phyloP scores from a whole-genome alignment of 2,797 vertebrate genomes.

The Poeciliopsis paucimaculata region DNA sequence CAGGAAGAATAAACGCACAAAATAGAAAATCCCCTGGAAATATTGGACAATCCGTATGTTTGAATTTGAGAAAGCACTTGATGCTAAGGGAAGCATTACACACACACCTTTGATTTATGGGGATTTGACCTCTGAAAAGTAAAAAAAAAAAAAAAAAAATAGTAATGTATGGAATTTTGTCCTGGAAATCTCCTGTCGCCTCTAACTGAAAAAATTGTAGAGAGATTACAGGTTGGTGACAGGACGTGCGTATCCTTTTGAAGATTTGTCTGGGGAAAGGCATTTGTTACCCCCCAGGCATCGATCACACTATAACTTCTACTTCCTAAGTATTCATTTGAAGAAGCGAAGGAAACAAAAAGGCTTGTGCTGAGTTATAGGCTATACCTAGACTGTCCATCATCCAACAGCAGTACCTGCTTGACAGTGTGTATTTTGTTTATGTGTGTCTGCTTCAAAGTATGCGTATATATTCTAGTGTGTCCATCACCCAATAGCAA shows the following conservation, averaged over 20 bases:
- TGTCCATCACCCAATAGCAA: slow-evolving; percentile 65
- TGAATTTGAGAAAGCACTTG: slow-evolving; percentile 47
- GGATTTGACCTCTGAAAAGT: slow-evolving; percentile 54
- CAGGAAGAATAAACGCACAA: slow-evolving; percentile 41
- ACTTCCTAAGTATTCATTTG: slow-evolving; percentile 79
- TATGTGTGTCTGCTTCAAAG: slow-evolving; percentile 10
- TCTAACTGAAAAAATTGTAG: slow-evolving; percentile 64
- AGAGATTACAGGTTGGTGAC: slow-evolving; percentile 74
- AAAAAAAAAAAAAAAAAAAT: slow-evolving; percentile 34
- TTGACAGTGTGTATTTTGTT: slow-evolving; percentile 35
- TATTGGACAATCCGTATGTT: slow-evolving; percentile 48
- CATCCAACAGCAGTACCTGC: slow-evolving; percentile 51
- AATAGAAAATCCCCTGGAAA: slow-evolving; percentile 49
- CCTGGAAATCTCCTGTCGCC: slow-evolving; percentile 62
- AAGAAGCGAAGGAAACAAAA: slow-evolving; percentile 73
- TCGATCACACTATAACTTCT: slow-evolving; percentile 75
- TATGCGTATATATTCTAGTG: slow-evolving; percentile 29
- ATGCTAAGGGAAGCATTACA: slow-evolving; percentile 33
- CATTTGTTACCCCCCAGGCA: slow-evolving; percentile 71
- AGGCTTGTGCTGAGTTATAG: slow-evolving; percentile 75
- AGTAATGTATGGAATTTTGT: slow-evolving; percentile 63
- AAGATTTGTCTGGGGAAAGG: slow-evolving; percentile 71
- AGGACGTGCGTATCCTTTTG: slow-evolving; percentile 62
- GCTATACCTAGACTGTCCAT: slow-evolving; percentile 68
- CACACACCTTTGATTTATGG: slow-evolving; percentile 33